phyloP scores from a whole-genome alignment of 2,113 vertebrate species.

The Cebidichthys violaceus region DNA sequence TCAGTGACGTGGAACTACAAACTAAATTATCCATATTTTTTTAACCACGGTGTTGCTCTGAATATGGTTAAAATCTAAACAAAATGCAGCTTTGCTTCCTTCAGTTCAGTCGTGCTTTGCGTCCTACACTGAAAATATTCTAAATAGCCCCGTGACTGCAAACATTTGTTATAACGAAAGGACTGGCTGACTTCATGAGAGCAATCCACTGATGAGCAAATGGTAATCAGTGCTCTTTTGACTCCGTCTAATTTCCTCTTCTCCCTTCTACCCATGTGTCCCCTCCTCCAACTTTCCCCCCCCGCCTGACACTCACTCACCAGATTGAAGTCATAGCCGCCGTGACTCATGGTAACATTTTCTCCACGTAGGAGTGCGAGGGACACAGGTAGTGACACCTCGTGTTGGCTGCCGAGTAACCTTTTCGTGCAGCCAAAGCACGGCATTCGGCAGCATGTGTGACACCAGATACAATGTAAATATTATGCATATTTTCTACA shows the following conservation, averaged over 20 bases:
- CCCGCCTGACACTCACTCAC: conserved; percentile 38
- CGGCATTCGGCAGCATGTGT: background rate
- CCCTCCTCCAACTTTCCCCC: conserved; percentile 21
- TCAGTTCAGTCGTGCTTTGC: conserved; percentile 29
- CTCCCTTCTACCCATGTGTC: conserved; percentile 27
- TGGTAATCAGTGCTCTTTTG: conserved; percentile 66
- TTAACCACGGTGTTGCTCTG: background rate
- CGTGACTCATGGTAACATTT: conserved; percentile 47
- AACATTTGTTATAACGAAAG: conserved; percentile 66
- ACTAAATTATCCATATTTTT: conserved; percentile 8
- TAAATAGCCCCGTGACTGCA: conserved; percentile 39
- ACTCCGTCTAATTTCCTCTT: conserved; percentile 64
- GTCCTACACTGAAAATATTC: conserved; percentile 60
- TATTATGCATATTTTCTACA: conserved; percentile 46
- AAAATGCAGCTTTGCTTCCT: conserved; percentile 2
- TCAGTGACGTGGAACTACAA: conserved; percentile 24
- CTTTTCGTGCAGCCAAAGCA: background rate
- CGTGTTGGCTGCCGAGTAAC: conserved; percentile 8
- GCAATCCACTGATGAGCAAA: conserved; percentile 62
- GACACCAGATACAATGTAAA: conserved; percentile 42
- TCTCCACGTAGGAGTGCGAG: conserved; percentile 31
- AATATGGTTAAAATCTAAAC: background rate
- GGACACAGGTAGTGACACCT: conserved; percentile 51
- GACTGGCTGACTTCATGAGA: conserved; percentile 58
- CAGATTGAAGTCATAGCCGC: conserved; percentile 40